Percentiles rank a stretch among this genome's conserved stretches.
Conservation (phyloP, 2,888 invertebrate genomes). For the Lutraria lutraria region DNA sequence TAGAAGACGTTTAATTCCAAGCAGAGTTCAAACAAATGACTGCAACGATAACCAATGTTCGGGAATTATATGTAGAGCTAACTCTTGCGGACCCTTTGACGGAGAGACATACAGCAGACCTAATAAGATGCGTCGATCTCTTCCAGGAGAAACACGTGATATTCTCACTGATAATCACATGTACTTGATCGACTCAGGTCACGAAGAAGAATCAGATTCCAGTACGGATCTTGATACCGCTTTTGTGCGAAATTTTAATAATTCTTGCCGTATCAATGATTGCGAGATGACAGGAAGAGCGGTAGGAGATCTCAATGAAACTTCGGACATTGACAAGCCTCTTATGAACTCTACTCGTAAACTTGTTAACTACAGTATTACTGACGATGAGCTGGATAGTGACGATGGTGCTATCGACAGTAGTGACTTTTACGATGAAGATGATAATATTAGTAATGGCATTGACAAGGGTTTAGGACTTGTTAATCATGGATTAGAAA, state of each 20-base stretch:
- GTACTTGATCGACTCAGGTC: constrained; percentile 36
- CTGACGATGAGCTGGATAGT: constrained; percentile 46
- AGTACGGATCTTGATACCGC: constrained; percentile 29
- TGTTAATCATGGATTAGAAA: neutral
- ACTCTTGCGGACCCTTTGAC: neutral
- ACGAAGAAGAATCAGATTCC: constrained; percentile 43
- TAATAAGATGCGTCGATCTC: neutral
- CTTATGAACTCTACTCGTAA: constrained; percentile 16
- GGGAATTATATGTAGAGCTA: neutral
- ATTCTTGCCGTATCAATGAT: neutral
- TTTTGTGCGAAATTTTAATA: neutral
- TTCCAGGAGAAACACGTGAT: neutral
- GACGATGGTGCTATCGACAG: constrained; percentile 7
- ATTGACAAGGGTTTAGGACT: neutral
- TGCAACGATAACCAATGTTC: neutral
- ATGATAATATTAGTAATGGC: neutral
- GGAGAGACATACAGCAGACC: neutral
- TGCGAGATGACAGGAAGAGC: neutral
- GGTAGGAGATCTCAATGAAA: neutral
- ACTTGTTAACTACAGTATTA: constrained; percentile 55
- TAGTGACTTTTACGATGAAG: neutral
- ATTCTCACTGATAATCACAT: constrained; percentile 23
- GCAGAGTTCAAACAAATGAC: neutral
- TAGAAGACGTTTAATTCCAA: constrained; percentile 44
- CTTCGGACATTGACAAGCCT: neutral